Evolutionary conservation across 2,113 vertebrate genomes (phyloP).

Genomic region (Tupaia tana): DNA sequence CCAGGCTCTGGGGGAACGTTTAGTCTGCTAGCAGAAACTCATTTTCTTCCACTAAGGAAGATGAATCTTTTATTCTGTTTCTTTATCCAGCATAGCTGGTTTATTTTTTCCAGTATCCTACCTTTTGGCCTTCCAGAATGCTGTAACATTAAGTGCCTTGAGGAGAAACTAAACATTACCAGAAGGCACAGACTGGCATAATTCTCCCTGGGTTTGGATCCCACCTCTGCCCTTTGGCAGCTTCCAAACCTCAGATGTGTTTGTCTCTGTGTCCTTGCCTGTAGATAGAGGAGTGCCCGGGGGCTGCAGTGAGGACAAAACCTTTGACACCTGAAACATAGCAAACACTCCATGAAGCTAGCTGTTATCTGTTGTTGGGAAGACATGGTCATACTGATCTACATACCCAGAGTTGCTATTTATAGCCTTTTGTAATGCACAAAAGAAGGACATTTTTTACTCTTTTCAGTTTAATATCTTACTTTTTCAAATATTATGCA

Average conservation of each 20-base stretch:
- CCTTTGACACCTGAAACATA: background rate
- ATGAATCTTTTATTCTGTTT: constrained; percentile 17
- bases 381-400: background rate
- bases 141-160: background rate
- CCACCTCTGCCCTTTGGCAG: background rate
- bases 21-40: background rate
- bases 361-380: background rate
- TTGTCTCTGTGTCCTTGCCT: background rate
- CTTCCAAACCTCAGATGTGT: background rate
- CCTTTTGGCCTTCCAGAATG: too few species aligned
- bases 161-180: background rate
- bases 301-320: background rate
- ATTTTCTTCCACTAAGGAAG: constrained; percentile 40
- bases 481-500: background rate
- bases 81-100: background rate
- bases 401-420: background rate
- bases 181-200: background rate
- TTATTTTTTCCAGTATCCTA: background rate
- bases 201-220: background rate
- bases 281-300: background rate
- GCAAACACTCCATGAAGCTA: background rate
- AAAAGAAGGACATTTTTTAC: background rate
- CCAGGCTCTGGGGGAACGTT: background rate
- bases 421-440: background rate
- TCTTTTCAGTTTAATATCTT: background rate